phyloP scores from a whole-genome alignment of 2,888 invertebrate species.

The Gandaritis pyraliata region DNA sequence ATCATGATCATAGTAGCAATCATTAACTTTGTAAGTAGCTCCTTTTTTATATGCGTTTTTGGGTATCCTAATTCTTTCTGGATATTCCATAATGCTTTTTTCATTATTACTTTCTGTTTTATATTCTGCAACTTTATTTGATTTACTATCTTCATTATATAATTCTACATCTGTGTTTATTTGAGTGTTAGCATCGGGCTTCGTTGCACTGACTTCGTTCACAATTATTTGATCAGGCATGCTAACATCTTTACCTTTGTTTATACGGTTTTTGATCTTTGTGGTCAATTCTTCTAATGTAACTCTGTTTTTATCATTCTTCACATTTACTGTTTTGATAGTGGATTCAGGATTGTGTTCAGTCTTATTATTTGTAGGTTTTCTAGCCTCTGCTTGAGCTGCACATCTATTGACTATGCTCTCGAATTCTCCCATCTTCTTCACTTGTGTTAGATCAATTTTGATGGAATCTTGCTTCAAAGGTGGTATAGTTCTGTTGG shows the following conservation, averaged over 20 bases:
- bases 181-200: conserved; percentile 40
- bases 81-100: conserved; percentile 68
- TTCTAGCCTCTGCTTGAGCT: conserved; percentile 45
- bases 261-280: conserved; percentile 64
- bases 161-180: conserved; percentile 57
- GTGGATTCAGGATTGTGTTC: conserved; percentile 14
- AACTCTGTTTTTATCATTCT: conserved; percentile 53
- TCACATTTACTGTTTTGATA: conserved; percentile 32
- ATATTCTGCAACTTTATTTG: conserved; percentile 49
- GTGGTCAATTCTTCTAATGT: conserved; percentile 70
- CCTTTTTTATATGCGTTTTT: conserved; percentile 85
- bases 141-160: conserved; percentile 41
- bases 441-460: conserved; percentile 59
- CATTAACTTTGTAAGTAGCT: conserved; percentile 89
- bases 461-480: conserved; percentile 66
- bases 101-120: conserved; percentile 52
- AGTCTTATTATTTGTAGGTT: conserved; percentile 16
- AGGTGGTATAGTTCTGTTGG: conserved; percentile 81
- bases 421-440: conserved; percentile 75
- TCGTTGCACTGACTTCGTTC: conserved; percentile 49
- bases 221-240: conserved; percentile 68
- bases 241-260: conserved; percentile 61
- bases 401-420: conserved; percentile 77
- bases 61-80: conserved; percentile 88
- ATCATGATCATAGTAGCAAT: conserved; percentile 92